phyloP scores from a whole-genome alignment of 2,113 vertebrate species.

The Ictalurus punctatus region DNA sequence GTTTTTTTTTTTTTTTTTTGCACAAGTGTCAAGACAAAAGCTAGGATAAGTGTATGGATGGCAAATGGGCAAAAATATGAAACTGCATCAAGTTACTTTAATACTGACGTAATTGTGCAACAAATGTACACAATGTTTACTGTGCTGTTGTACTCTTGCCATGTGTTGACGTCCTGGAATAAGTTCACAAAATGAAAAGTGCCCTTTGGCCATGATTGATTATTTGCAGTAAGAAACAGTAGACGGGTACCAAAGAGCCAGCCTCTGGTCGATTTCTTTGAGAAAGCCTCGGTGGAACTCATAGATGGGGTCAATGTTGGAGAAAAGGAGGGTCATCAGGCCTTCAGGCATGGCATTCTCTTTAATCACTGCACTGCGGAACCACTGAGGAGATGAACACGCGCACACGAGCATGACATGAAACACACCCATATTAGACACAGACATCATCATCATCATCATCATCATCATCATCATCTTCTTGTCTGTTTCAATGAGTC shows the following conservation, averaged over 20 bases:
- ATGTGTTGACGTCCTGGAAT: background rate
- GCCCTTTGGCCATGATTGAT: background rate
- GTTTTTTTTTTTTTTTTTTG: background rate
- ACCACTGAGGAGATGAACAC: conserved; percentile 79
- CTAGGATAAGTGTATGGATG: background rate
- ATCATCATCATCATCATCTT: no score
- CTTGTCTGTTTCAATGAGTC: background rate
- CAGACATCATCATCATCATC: background rate
- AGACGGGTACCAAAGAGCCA: conserved; percentile 82
- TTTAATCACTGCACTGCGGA: conserved; percentile 88
- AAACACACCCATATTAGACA: background rate
- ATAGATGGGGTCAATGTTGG: conserved; percentile 91
- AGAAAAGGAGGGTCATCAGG: conserved; percentile 89
- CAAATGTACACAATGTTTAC: background rate
- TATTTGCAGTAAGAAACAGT: background rate
- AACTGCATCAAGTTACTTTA: background rate
- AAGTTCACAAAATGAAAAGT: background rate
- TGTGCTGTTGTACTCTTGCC: background rate
- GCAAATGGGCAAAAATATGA: background rate
- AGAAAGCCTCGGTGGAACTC: conserved; percentile 93
- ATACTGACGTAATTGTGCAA: background rate
- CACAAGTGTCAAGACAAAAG: background rate
- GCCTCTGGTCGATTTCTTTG: conserved; percentile 88
- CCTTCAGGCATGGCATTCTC: conserved; percentile 86
- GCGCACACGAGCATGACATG: background rate